Base-by-base conservation (phyloP, 1,140 invertebrate species). In the Drosophila subpulchrella region DNA sequence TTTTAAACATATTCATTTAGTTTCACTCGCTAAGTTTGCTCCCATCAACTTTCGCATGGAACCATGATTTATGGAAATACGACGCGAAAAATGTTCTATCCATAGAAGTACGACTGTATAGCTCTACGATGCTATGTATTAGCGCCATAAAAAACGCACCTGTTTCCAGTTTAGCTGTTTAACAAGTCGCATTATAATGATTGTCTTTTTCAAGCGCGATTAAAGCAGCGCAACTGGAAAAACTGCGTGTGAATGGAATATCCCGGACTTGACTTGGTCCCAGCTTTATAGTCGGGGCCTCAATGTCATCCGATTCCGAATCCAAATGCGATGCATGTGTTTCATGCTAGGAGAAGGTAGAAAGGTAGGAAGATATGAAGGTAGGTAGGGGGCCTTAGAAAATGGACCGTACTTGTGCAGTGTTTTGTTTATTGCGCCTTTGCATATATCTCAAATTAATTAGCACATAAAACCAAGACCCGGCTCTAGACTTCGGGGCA, bases 391-490 rank as follows among this genome's bases (percentile, higher is more conserved):
- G 30, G 30, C 30, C 7, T 7, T 32, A 7, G 30, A 32, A 32
- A 32, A 32, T 32, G 27, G 20, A 62, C 20, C 6, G 6, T 32
- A 32, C 30, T 34, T 8, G 32, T 34, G 8, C 32, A 15, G 38
- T 38, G 34, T 32, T 30, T 78, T 53, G 46, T 57, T 42, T 70
- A 66, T 67, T 58, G 59, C 62, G 50, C 62, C 56, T 75, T 83
- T 63, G 70, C 80, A 84, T 82, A 84, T 82, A 82, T 78, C 51
- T 65, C 50, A 59, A 61, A 62, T 60, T 71, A 76, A 82, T 83
- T 79, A 78, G 54, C 75, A 84, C 60, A 59, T 77, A 36, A 54
- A 67, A 54, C 30, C 8, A 36, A 39, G 42, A 36, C n/a, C 27
- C 47, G 47, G 24, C 47, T 48, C 13, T 32, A 50, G 30, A 50